Percentiles rank a stretch among this genome's conserved stretches.
phyloP scores from a whole-genome alignment of 2,888 invertebrate genomes.

The Cantharis flavilabris region DNA sequence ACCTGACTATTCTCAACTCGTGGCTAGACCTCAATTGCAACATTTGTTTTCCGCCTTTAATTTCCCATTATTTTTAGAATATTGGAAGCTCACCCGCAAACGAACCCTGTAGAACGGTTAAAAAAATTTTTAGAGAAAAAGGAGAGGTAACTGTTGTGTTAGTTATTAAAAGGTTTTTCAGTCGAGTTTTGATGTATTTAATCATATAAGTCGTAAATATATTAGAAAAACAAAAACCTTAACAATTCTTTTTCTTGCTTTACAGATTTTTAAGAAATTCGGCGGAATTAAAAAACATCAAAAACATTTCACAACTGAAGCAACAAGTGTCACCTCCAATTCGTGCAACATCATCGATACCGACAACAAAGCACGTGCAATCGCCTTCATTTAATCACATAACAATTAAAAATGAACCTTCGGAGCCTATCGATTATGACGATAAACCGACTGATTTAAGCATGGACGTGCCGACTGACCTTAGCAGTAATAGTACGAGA shows the following conservation, averaged over 20 bases:
- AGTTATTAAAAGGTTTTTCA: too few relatives aligned
- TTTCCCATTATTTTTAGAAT: too few relatives aligned
- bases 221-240: too few relatives aligned
- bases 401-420: constrained; percentile 56
- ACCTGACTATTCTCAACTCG: too few relatives aligned
- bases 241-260: constrained; percentile 28
- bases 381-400: constrained; percentile 4
- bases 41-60: too few relatives aligned
- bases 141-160: too few relatives aligned
- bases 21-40: too few relatives aligned
- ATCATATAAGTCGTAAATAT: too few relatives aligned
- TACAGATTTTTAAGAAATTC: constrained; percentile 89
- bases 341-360: constrained; percentile 36
- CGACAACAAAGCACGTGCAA: not conserved
- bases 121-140: too few relatives aligned
- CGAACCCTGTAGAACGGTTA: too few relatives aligned
- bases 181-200: too few relatives aligned
- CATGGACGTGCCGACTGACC: constrained; percentile 54
- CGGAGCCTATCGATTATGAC: constrained; percentile 45
- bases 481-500: constrained; percentile 48
- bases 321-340: constrained; percentile 76
- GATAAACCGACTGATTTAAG: constrained; percentile 56
- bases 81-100: too few relatives aligned
- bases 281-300: constrained; percentile 90
- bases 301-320: constrained; percentile 85